phyloP scores from a whole-genome alignment of 2,888 invertebrate genomes.

The Endotricha flammealis region DNA sequence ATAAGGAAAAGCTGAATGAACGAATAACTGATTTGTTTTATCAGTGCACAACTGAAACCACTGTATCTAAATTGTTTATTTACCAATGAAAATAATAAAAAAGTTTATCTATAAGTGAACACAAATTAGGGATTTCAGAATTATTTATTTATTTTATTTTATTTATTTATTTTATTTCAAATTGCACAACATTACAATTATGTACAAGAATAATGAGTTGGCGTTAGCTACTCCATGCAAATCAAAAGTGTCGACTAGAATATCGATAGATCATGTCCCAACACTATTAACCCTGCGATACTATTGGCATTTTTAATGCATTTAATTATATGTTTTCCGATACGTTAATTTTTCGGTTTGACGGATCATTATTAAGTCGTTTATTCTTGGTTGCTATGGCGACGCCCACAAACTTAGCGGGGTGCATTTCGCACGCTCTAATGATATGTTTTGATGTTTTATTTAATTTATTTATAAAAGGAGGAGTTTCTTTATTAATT shows the following conservation, averaged over 20 bases:
- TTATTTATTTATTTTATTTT: no score
- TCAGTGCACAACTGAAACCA: no score
- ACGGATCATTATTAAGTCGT: slow-evolving; percentile 64
- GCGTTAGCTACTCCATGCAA: slow-evolving; percentile 1
- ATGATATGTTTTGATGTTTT: slow-evolving; percentile 49
- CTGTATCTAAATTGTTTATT: no score
- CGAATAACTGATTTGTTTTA: no score
- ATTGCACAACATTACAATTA: no score
- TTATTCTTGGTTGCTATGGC: slow-evolving; percentile 56
- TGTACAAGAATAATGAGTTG: no score
- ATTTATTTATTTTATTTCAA: no score
- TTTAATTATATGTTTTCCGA: slow-evolving; percentile 67
- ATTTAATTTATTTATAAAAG: no score
- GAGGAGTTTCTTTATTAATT: not conserved
- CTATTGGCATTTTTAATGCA: slow-evolving; percentile 33
- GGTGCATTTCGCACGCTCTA: slow-evolving; percentile 44
- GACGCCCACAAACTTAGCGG: slow-evolving; percentile 51
- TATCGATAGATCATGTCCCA: slow-evolving; percentile 3
- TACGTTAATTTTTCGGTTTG: slow-evolving; percentile 57
- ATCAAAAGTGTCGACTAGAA: not conserved
- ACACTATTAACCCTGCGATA: not conserved
- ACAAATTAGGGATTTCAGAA: no score
- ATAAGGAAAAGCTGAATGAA: no score
- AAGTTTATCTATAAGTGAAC: no score
- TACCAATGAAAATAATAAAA: not conserved